phyloP scores from a whole-genome alignment of 2,888 invertebrate genomes.

The Gastrophysa polygoni region DNA sequence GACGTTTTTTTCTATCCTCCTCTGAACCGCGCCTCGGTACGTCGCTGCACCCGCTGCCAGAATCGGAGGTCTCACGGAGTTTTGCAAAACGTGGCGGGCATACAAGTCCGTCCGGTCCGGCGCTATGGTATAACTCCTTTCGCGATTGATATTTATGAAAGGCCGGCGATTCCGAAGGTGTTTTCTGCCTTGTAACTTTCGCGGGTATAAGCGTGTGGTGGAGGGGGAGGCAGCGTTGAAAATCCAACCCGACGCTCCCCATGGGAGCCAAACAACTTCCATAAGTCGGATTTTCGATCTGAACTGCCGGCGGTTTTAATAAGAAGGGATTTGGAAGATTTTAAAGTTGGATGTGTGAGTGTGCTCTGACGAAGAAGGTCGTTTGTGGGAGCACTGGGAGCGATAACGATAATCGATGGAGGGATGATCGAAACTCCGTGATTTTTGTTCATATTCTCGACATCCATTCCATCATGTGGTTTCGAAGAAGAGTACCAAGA shows the following conservation, averaged over 20 bases:
- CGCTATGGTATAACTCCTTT: not conserved
- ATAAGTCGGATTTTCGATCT: conserved; percentile 33
- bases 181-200: conserved; percentile 47
- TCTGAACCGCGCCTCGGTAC: no score
- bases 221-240: conserved; percentile 23
- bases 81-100: not conserved
- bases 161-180: conserved; percentile 55
- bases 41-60: no score
- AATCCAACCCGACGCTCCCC: conserved; percentile 30
- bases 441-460: not conserved
- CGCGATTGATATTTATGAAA: conserved; percentile 59
- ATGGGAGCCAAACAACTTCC: conserved; percentile 33
- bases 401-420: conserved; percentile 16
- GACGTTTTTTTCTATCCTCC: no score
- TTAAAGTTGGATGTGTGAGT: conserved; percentile 25
- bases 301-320: conserved; percentile 24
- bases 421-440: not conserved
- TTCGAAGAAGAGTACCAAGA: no score
- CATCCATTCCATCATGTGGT: no score
- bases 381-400: conserved; percentile 18
- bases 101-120: no score
- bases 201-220: conserved; percentile 43
- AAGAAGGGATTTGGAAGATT: conserved; percentile 28
- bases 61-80: not conserved
- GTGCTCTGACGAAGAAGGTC: conserved; percentile 9